Evolutionary conservation across 2,888 invertebrate genomes (phyloP).

Genomic region (Eupeodes luniger): DNA sequence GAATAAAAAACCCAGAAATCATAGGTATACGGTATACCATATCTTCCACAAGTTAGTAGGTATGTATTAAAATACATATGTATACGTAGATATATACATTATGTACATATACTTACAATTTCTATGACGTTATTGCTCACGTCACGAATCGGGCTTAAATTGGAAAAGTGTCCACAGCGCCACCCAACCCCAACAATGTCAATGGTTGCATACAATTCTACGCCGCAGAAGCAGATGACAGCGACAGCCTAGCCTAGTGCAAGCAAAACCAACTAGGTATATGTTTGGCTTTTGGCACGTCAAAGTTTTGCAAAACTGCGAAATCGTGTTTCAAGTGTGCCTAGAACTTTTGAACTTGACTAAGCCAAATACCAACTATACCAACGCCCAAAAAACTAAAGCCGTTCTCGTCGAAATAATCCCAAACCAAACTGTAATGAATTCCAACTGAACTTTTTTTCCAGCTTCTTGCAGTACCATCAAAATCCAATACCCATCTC

Average conservation of each 20-base stretch:
- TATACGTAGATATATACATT: too few relatives aligned
- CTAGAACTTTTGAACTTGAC: conserved; percentile 70
- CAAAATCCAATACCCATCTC: conserved; percentile 29
- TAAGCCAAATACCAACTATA: conserved; percentile 49
- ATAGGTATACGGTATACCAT: too few relatives aligned
- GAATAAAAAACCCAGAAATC: too few relatives aligned
- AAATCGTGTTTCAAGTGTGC: conserved; percentile 41
- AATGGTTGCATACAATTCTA: not conserved
- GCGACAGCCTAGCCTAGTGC: not conserved
- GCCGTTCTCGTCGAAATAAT: conserved; percentile 48
- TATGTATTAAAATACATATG: too few relatives aligned
- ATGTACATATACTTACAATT: too few relatives aligned
- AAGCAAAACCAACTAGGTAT: not conserved
- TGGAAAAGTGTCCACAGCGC: conserved; percentile 8
- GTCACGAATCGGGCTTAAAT: conserved; percentile 20
- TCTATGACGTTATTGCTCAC: conserved; percentile 35
- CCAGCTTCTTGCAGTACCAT: conserved; percentile 8
- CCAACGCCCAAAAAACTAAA: conserved; percentile 71
- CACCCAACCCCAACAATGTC: conserved; percentile 27
- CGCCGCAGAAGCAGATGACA: conserved; percentile 22
- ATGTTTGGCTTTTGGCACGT: conserved; percentile 31
- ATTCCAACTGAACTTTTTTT: conserved; percentile 53
- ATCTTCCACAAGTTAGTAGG: too few relatives aligned
- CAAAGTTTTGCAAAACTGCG: conserved; percentile 59
- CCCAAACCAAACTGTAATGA: conserved; percentile 55